A percentile compares a stretch with the other conserved stretches of the same genome.
phyloP scores from a whole-genome alignment of 2,888 invertebrate genomes.

The Ormyrus rosae region DNA sequence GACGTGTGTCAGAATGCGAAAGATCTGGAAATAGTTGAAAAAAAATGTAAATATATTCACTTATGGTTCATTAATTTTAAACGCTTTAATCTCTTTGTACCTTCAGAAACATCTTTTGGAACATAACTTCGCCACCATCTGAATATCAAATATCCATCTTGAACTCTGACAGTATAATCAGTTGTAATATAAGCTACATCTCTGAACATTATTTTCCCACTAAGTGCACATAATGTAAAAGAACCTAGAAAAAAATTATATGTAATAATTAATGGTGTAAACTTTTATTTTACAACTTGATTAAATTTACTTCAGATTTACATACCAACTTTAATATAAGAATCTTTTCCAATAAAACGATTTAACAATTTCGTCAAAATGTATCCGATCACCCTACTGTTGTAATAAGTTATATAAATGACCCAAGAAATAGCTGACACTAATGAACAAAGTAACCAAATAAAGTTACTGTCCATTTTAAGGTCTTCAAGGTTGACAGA shows the following conservation, averaged over 20 bases:
- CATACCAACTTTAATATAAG: constrained; percentile 92
- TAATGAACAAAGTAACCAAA: constrained; percentile 87
- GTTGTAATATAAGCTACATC: constrained; percentile 96
- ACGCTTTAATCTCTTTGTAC: constrained; percentile 75
- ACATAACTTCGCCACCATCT: constrained; percentile 98
- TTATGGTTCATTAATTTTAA: neutral
- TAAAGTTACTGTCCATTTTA: constrained; percentile 87
- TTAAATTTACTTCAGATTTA: constrained; percentile 52
- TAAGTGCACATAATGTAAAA: constrained; percentile 94
- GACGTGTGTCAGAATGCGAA: constrained; percentile 94
- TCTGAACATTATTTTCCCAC: constrained; percentile 98
- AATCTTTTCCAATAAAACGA: constrained; percentile 89
- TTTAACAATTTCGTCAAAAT: constrained; percentile 93
- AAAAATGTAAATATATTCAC: constrained; percentile 14
- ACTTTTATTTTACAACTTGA: constrained; percentile 19
- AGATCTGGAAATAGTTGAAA: constrained; percentile 82
- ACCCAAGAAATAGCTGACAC: constrained; percentile 92
- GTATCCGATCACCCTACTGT: constrained; percentile 93
- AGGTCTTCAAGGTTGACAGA: constrained; percentile 82
- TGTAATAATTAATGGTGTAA: neutral
- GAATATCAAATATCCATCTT: constrained; percentile 98
- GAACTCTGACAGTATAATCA: constrained; percentile 94
- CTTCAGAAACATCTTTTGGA: constrained; percentile 96
- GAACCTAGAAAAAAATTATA: constrained; percentile 83
- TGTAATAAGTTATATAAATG: constrained; percentile 96